Evolutionary conservation across 1,140 invertebrate species (phyloP), one percentile per base, ranked within the genome.

Genomic region (Drosophila takahashii): DNA sequence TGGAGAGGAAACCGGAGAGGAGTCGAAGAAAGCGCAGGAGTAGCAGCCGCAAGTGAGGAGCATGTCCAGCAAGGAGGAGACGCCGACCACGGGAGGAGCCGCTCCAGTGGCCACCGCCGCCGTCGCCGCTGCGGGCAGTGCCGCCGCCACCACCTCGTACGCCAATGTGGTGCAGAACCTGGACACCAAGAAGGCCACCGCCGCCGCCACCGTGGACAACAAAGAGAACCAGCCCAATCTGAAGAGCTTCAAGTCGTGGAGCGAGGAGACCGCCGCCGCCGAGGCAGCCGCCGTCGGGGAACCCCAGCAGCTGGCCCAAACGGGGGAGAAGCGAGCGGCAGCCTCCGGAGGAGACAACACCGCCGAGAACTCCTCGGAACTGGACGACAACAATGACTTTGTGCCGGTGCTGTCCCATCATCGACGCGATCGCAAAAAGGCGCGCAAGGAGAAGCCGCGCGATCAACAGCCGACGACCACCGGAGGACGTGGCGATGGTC

Each of bases 361-460:
- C 26, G 91, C 90, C 41, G 91, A 92, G 53, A 92, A 92, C 32
- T 92, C 91, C n/a, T 92, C 91, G 11, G 91, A 92, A 78, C 36
- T 91, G 54, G 93, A 93, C 70, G 93, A 93, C 57, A 93, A 92
- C 85, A 92, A 77, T 65, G 92, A 92, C 50, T 94, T 94, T 90
- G 92, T 93, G 54, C 93, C 92, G 13, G 93, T 93, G 34, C 79
- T 93, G 39, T 93, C 91, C 50, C 92, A 94, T 76, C 92, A 92
- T 84, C 83, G 93, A 29, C 93, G 93, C 59, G 93, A 93, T 62
- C 87, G 93, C 47, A 93, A 93, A 79, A 92, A 90, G 59, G 83
- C 89, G 26, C 91, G 91, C 51, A 91, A 92, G 58, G 91, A 92
- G 3, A 90, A 91, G 58, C 81, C 52, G 9, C 84, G 87, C 52